Evolutionary conservation across 1,140 invertebrate genomes (phyloP), one percentile per base, ranked within the genome.

Genomic region (Atta colombica): DNA sequence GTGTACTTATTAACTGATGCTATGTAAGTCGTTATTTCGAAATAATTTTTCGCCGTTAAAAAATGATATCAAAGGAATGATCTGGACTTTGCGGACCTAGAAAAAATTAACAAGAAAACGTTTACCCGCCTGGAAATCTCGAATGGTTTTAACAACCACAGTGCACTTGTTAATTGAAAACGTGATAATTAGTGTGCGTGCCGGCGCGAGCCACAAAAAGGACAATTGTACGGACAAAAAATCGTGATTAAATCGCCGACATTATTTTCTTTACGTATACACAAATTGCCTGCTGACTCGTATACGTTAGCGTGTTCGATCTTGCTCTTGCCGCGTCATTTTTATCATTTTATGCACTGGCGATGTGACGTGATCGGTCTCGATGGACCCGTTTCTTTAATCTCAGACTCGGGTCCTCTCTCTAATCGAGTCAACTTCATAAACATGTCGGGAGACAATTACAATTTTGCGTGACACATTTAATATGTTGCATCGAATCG

Each of bases 301-400:
- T 55, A 31, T 61, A 25, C 39, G 55, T 82, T 82, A 71, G 53
- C 35, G 25, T 25, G 35, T 75, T 75, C 45, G 53, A 49, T 74
- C 18, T 49, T 35, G 25, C 18, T 82, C 28, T 39, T 49, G 68
- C 39, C 53, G 25, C 68, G 53, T 82, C 68, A 82, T 65, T 75
- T 61, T 63, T 49, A 58, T 84, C 80, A 45, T 84, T 84, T 82
- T 84, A 63, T 58, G n/a, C n/a, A 74, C n/a, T n/a, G 35, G 10
- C 58, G 35, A 39, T 14, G 39, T 51, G 66, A 84, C 28, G 68
- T 55, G 80, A 72, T 82, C 55, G 78, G 12, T 84, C 55, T 35
- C 18, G 63, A 39, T 55, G 65, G n/a, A 55, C n/a, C 45, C 75
- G 60, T 80, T 53, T 31, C 77, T 81, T 10, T 18, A 51, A 74